Conservation (phyloP, 2,797 vertebrate genomes). For the Okamejei kenojei region DNA sequence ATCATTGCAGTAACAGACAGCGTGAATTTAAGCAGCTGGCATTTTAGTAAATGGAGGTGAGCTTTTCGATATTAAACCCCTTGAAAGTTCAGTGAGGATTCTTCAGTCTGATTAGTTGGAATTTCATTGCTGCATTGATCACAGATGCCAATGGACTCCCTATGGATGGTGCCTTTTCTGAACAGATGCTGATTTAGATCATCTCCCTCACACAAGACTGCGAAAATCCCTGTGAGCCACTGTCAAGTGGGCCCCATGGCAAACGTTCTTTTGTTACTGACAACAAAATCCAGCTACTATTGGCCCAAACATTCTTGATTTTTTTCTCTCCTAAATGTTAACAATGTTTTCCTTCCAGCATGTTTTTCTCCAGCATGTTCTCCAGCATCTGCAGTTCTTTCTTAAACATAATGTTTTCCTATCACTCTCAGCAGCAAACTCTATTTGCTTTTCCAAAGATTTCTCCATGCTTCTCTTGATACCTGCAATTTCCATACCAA, state of each 20-base stretch:
- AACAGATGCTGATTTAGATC: neutral
- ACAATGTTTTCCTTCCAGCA: neutral
- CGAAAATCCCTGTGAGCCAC: neutral
- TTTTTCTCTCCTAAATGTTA: neutral
- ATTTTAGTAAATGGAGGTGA: neutral
- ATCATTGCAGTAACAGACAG: neutral
- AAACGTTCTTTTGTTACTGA: neutral
- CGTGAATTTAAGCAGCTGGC: neutral
- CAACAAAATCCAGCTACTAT: neutral
- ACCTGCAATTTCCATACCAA: neutral
- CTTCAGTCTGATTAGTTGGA: neutral
- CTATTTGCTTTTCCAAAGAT: neutral
- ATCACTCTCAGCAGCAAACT: neutral
- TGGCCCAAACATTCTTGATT: too few relatives aligned
- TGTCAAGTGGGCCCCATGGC: too few relatives aligned
- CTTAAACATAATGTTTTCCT: too few relatives aligned
- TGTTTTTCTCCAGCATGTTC: too few relatives aligned
- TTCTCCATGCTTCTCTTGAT: neutral
- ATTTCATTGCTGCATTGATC: neutral
- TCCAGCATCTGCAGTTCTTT: neutral
- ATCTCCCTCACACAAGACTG: neutral
- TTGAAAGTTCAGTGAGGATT: neutral
- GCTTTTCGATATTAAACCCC: neutral
- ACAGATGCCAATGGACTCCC: neutral
- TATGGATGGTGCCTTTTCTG: neutral